A percentile compares a stretch with the other conserved stretches of the same genome.
Evolutionary conservation across 2,888 invertebrate genomes (phyloP).

Genomic region (Autographa gamma): DNA sequence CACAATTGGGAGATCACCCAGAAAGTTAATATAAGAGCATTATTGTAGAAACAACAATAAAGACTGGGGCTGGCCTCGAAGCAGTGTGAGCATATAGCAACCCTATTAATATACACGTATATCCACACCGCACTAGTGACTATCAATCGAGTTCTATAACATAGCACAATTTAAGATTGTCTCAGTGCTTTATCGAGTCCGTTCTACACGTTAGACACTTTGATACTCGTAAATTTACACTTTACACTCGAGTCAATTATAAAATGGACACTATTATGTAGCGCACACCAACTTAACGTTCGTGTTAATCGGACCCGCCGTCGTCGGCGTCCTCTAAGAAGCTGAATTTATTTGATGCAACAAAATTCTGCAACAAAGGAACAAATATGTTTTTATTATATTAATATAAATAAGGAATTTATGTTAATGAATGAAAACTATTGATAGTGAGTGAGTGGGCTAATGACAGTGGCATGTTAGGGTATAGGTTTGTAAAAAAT

Average conservation of each 20-base stretch:
- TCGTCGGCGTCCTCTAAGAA: constrained; percentile 91
- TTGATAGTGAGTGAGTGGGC: background rate
- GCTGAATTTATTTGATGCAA: constrained; percentile 93
- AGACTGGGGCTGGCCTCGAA: constrained; percentile 83
- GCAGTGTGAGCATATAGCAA: constrained; percentile 80
- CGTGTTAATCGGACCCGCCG: constrained; percentile 82
- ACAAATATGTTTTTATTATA: constrained; percentile 17
- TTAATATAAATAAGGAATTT: background rate
- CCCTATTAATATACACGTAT: constrained; percentile 75
- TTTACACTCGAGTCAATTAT: constrained; percentile 84
- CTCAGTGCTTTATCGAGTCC: constrained; percentile 73
- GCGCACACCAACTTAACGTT: constrained; percentile 62
- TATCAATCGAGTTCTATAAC: constrained; percentile 78
- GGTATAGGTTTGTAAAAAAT: background rate
- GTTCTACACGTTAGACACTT: constrained; percentile 75
- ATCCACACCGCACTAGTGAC: constrained; percentile 81
- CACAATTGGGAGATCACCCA: constrained; percentile 34
- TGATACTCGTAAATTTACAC: constrained; percentile 85
- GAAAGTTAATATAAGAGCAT: constrained; percentile 32
- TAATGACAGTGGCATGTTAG: background rate
- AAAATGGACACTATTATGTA: constrained; percentile 74
- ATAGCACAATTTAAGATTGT: constrained; percentile 81
- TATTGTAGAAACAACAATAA: constrained; percentile 59
- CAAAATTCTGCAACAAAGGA: constrained; percentile 90
- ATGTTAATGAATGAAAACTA: constrained; percentile 5